phyloP scores from a whole-genome alignment of 2,888 invertebrate species.

The Drosophila anomelani region DNA sequence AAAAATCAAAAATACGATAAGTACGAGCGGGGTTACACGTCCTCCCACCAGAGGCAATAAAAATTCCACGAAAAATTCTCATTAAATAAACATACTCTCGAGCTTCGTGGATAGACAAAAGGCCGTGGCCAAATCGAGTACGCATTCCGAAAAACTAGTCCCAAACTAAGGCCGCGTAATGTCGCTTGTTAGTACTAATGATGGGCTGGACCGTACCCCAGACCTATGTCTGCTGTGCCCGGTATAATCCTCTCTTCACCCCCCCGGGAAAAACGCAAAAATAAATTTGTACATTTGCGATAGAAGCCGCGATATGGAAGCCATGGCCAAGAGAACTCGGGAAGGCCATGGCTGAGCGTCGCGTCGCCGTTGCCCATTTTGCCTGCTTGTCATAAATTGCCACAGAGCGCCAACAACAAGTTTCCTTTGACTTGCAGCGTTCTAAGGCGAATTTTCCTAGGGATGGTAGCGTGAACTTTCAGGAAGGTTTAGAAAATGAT shows the following conservation, averaged over 20 bases:
- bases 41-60: constrained; percentile 58
- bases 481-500: neutral
- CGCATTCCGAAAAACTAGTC: constrained; percentile 59
- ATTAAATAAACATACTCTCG: constrained; percentile 67
- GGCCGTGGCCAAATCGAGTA: constrained; percentile 61
- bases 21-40: constrained; percentile 20
- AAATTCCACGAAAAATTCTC: constrained; percentile 60
- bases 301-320: constrained; percentile 70
- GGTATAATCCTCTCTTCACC: constrained; percentile 14
- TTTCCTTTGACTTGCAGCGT: constrained; percentile 32
- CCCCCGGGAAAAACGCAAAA: constrained; percentile 45
- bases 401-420: constrained; percentile 57
- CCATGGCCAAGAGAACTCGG: constrained; percentile 27
- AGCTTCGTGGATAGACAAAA: constrained; percentile 35
- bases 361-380: constrained; percentile 53
- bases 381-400: constrained; percentile 79
- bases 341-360: constrained; percentile 38
- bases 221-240: neutral
- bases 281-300: constrained; percentile 74
- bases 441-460: constrained; percentile 9
- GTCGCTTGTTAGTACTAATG: constrained; percentile 79
- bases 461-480: constrained; percentile 25
- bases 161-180: constrained; percentile 61
- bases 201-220: constrained; percentile 59
- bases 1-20: constrained; percentile 78